Conservation (phyloP, 2,797 vertebrate species). For the Thalassophryne amazonica region DNA sequence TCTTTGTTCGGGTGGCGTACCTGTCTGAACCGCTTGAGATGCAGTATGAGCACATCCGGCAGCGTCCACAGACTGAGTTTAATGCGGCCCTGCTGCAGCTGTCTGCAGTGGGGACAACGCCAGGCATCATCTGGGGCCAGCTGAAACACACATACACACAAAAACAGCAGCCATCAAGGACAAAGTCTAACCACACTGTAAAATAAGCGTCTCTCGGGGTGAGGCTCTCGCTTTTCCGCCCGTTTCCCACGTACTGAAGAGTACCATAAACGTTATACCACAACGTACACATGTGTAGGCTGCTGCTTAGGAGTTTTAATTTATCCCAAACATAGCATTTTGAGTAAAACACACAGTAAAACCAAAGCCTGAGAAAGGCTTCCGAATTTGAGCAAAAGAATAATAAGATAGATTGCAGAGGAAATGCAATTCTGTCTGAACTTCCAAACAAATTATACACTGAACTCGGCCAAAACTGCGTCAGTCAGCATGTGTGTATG, state of each 20-base stretch:
- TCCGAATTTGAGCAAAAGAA: slow-evolving; percentile 14
- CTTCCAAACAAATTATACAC: slow-evolving; percentile 7
- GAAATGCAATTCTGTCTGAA: slow-evolving; percentile 6
- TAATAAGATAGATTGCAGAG: slow-evolving; percentile 10
- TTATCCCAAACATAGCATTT: slow-evolving; percentile 51
- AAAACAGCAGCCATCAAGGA: slow-evolving; percentile 39
- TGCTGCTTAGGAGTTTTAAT: slow-evolving; percentile 22
- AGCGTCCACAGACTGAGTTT: slow-evolving; percentile 98
- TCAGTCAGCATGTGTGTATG: background rate
- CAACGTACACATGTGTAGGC: slow-evolving; percentile 38
- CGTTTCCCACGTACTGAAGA: slow-evolving; percentile 19
- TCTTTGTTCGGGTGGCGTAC: slow-evolving; percentile 60
- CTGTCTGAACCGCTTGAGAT: slow-evolving; percentile 97
- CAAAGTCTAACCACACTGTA: slow-evolving; percentile 43
- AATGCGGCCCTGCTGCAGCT: slow-evolving; percentile 98
- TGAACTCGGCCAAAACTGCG: background rate
- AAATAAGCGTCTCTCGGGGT: slow-evolving; percentile 39
- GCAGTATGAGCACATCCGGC: slow-evolving; percentile 95
- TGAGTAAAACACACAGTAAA: slow-evolving; percentile 39
- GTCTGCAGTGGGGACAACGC: slow-evolving; percentile 98
- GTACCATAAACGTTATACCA: slow-evolving; percentile 45
- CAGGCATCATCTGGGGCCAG: slow-evolving; percentile 97
- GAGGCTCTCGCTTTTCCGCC: slow-evolving; percentile 7
- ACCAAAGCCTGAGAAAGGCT: slow-evolving; percentile 2
- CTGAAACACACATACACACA: slow-evolving; percentile 70